A percentile compares a stretch with the other conserved stretches of the same genome.
Conservation (phyloP, 2,797 vertebrate genomes). For the Mastacembelus armatus region DNA sequence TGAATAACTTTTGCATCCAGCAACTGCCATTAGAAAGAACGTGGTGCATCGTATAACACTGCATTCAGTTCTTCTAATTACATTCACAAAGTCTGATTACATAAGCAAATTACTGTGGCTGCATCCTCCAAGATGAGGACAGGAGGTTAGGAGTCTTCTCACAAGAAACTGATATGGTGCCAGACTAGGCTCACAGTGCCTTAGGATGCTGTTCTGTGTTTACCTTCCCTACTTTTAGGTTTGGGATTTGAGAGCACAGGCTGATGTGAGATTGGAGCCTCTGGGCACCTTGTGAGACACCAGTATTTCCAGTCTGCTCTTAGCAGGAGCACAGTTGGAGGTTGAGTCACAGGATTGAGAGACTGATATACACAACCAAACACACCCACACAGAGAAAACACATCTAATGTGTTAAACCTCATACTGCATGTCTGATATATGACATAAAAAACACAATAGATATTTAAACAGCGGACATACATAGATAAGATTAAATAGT, state of each 20-base stretch:
- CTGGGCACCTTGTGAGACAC: constrained; percentile 3
- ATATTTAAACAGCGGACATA: neutral
- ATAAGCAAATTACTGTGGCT: no score
- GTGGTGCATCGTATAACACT: no score
- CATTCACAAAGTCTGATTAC: no score
- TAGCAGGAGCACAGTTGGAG: constrained; percentile 29
- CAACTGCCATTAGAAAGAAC: no score
- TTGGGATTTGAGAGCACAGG: constrained; percentile 23
- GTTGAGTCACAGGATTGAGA: constrained; percentile 36
- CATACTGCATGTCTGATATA: neutral
- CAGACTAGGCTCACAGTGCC: constrained; percentile 14
- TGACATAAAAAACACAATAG: neutral
- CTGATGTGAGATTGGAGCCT: constrained; percentile 18
- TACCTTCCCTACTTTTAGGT: constrained; percentile 12
- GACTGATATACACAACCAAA: constrained; percentile 25
- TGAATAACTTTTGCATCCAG: no score
- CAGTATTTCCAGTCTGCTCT: constrained; percentile 12
- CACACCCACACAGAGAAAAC: constrained; percentile 20
- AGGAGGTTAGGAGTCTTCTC: constrained; percentile 6
- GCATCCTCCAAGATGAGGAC: constrained; percentile 17
- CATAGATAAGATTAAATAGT: neutral
- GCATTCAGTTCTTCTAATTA: no score
- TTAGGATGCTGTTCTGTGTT: constrained; percentile 26
- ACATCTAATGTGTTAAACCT: neutral
- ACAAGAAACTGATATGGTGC: constrained; percentile 4